Percentiles rank a stretch among this genome's conserved stretches.
Evolutionary conservation across 2,797 vertebrate genomes (phyloP).

Genomic region (Sebastolobus altivelis): DNA sequence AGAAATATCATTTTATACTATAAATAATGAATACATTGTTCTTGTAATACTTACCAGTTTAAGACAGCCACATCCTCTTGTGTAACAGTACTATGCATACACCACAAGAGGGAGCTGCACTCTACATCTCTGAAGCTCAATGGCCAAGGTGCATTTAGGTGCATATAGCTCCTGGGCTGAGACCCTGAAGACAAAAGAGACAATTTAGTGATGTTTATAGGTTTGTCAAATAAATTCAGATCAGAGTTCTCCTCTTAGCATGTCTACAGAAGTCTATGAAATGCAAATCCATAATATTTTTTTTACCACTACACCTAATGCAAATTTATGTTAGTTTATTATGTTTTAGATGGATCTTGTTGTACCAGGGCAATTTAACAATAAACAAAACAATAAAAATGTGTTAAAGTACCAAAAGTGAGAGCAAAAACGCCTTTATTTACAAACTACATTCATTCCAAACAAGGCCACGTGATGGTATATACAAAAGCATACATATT

Average conservation of each 20-base stretch:
- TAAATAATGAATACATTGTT: background rate
- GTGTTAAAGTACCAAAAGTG: background rate
- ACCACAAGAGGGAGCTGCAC: constrained; percentile 52
- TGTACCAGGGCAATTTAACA: background rate
- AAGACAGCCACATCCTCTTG: background rate
- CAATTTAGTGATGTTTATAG: background rate
- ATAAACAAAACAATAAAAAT: constrained; percentile 2
- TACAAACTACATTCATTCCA: constrained; percentile 80
- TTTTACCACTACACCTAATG: background rate
- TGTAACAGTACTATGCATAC: background rate
- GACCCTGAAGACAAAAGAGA: background rate
- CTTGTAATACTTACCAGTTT: background rate
- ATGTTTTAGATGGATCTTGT: background rate
- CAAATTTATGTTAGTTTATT: background rate
- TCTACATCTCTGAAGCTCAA: background rate
- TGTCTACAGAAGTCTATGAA: background rate
- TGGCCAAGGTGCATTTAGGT: background rate
- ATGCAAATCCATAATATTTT: background rate
- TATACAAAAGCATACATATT: constrained; percentile 64
- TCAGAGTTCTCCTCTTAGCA: background rate
- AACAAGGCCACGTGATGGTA: constrained; percentile 78
- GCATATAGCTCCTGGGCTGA: background rate
- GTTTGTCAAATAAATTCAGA: background rate
- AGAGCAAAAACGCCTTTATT: constrained; percentile 65
- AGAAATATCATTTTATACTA: background rate